Base-by-base conservation (phyloP, 2,113 vertebrate species). In the Elephas maximus region DNA sequence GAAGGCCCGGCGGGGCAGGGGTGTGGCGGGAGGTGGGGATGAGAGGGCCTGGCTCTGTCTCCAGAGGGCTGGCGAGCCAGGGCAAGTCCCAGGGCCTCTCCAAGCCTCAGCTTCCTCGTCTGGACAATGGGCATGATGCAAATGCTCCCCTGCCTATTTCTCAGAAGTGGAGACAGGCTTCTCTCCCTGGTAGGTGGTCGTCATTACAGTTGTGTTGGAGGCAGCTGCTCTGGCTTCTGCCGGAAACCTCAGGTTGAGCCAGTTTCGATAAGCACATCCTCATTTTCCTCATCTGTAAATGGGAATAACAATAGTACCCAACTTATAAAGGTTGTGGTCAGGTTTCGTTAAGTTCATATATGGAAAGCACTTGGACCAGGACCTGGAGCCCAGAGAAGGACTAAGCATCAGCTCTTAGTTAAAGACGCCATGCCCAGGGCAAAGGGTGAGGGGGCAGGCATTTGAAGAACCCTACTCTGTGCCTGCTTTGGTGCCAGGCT, bases 271-370 rank as follows among this genome's bases (percentile, higher is more conserved):
- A 71, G 7, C 51, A n/a, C 28, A 30, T 44, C 71, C 89, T 93
- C 71, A 8, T 71, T 85, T 77, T 93, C 88, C 93, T 80, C 28
- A 15, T 45, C 62, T 82, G 33, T 78, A 26, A 74, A 76, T 69
- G 80, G 88, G 88, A 20, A 8, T 48, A 77, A 23, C 1, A 14
- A 23, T 45, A 14, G 21, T 14, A 15, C 48, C 30, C 44, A 71
- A 77, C 6, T 5, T 28, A 41, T 1, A 76, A 37, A 90, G 53
- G 45, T 28, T 45, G 74, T 65, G 18, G 0, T 8, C 14, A 51
- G 51, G 14, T 20, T 11, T 73, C 33, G 21, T 18, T 30, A 30
- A 57, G 23, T 78, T 80, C 12, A 2, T 17, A 30, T 4, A 78
- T n/a, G 60, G 24, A 78, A 45, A 91, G 48, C 30, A 17, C 79